Percentiles rank a stretch among this genome's conserved stretches.
Conservation (phyloP, 1,140 invertebrate species). For the Sitobion miscanthi region DNA sequence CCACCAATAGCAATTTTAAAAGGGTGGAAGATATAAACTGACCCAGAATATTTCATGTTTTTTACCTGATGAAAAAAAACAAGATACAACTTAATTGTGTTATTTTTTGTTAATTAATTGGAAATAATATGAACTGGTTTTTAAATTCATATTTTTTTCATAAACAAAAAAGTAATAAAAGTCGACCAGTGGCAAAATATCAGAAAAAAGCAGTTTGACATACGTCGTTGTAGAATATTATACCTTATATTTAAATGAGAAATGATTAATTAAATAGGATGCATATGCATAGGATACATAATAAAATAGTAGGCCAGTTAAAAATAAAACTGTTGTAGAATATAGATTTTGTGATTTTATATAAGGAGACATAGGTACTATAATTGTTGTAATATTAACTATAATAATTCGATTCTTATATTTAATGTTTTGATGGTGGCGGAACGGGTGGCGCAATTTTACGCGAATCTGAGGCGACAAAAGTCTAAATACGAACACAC, state of each 20-base stretch:
- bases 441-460: not conserved
- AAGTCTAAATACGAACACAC: not conserved
- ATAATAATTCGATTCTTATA: not conserved
- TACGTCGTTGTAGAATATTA: no score
- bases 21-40: no score
- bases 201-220: no score
- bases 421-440: not conserved
- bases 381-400: not conserved
- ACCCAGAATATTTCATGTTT: not conserved
- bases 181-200: no score
- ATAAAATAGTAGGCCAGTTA: not conserved
- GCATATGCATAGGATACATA: no score
- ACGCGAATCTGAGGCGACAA: not conserved
- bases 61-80: not conserved
- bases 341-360: not conserved
- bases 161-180: no score
- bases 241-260: not conserved
- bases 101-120: no score
- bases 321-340: not conserved
- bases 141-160: no score
- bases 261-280: not conserved
- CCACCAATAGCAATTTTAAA: no score
- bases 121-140: no score
- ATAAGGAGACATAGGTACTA: not conserved
- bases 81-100: not conserved